Evolutionary conservation across 2,888 invertebrate genomes (phyloP).

Genomic region (Agriopis aurantiaria): DNA sequence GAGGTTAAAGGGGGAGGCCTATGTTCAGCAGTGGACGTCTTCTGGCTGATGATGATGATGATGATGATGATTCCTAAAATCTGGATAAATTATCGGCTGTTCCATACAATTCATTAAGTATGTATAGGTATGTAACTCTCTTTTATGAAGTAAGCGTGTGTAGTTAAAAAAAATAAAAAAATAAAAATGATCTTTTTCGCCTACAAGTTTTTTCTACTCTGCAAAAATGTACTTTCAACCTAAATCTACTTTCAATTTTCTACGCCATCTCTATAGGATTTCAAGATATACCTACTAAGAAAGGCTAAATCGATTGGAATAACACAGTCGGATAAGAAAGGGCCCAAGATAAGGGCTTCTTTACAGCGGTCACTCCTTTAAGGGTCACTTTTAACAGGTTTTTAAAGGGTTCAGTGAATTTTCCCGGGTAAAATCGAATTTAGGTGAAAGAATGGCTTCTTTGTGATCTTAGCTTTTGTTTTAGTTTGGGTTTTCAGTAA

Average conservation of each 20-base stretch:
- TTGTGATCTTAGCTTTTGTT: constrained; percentile 27
- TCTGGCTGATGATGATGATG: too few species aligned
- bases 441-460: constrained; percentile 35
- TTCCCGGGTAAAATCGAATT: constrained; percentile 51
- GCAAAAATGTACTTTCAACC: neutral
- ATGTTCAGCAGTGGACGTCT: too few species aligned
- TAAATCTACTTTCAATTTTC: constrained; percentile 37
- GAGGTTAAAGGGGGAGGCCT: too few species aligned
- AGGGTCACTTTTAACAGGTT: constrained; percentile 61
- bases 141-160: too few species aligned
- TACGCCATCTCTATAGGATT: constrained; percentile 26
- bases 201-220: neutral
- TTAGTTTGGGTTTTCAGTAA: constrained; percentile 15
- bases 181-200: too few species aligned
- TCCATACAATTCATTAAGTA: too few species aligned
- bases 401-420: constrained; percentile 56
- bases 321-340: constrained; percentile 61
- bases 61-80: too few species aligned
- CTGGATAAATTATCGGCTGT: too few species aligned
- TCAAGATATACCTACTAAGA: constrained; percentile 49
- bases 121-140: too few species aligned
- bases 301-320: constrained; percentile 67
- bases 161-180: too few species aligned
- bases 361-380: constrained; percentile 57
- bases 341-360: constrained; percentile 57